Evolutionary conservation across 2,888 invertebrate species (phyloP), one percentile per base, ranked within the genome.

Genomic region (Electrophaes corylata): DNA sequence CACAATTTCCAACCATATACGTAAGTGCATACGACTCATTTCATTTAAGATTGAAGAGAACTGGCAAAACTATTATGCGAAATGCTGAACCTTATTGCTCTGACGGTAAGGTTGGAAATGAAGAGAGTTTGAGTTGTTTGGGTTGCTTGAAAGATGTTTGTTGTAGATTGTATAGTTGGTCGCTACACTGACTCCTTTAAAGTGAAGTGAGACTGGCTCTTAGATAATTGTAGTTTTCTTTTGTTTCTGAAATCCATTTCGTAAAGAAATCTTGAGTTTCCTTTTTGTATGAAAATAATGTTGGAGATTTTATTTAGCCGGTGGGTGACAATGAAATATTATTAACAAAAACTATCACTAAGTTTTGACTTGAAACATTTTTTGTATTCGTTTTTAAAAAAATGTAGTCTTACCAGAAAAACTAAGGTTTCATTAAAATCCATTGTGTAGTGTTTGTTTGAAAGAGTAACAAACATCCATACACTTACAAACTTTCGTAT

Each of bases 121-220:
- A 12, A 37, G 0, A 19, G 10, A 3, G 29, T 37, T 11, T n/a
- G 2, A n/a, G 18, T 29, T 19, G 14, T 6, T 3, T 10, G 40
- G 12, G 37, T 40, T 16, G 33, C 39, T 23, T 23, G 16, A 16
- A 20, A 49, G 35, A 62, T 62, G 61, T 60, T 60, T 57, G 54
- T 57, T 48, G 58, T 37, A 55, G 57, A 60, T 57, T 60, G 65
- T 63, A 59, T 57, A 54, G 57, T 33, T 26, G 37, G 59, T 46
- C 31, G 43, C 33, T 56, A 44, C 52, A 43, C 43, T 20, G 54
- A 53, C 52, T 58, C 50, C 45, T 64, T 65, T 60, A 60, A 58
- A 62, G 60, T 62, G 63, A 64, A 64, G 64, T 57, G 58, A 60
- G 45, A 62, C 57, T 53, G 57, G 45, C 55, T 60, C 55, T 60